These are phyloP conservation scores for Metopolophium dirhodum DNA, from an alignment of 1,140 invertebrate genomes.

Conservation along the genomic window DNA sequence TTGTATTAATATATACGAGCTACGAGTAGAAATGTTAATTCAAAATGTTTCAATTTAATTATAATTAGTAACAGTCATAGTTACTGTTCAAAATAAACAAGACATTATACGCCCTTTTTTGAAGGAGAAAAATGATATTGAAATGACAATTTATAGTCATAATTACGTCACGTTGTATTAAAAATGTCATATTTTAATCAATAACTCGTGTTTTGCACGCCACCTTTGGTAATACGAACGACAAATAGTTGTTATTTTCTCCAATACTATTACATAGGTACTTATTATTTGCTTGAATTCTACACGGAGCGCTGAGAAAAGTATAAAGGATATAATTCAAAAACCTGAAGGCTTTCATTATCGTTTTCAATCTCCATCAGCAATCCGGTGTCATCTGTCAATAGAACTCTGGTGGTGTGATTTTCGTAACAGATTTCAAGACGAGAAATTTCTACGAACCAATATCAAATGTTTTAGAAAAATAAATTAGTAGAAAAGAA, in stretches of 20 bases:
- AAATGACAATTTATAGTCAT: not conserved
- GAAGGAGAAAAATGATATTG: not conserved
- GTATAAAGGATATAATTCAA: not conserved
- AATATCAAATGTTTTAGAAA: not conserved
- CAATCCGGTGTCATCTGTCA: not conserved
- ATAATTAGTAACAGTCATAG: not conserved
- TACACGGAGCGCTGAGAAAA: not conserved
- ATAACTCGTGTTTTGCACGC: not conserved
- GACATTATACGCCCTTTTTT: not conserved
- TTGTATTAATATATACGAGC: not conserved
- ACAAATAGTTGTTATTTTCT: constrained; percentile 6
- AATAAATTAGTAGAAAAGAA: not conserved
- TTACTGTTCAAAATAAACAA: not conserved
- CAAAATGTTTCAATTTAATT: not conserved
- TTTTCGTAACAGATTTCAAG: not conserved
- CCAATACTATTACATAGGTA: not conserved
- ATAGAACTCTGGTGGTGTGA: not conserved
- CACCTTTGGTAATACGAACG: not conserved
- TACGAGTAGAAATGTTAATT: not conserved
- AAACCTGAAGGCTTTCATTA: not conserved
- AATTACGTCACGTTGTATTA: not conserved
- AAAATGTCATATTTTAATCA: not conserved
- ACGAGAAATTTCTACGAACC: not conserved
- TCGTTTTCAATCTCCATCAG: not conserved
- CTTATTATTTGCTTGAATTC: not conserved